Base-by-base conservation (phyloP, 2,797 vertebrate species). In the Bryconaethiops microstoma region DNA sequence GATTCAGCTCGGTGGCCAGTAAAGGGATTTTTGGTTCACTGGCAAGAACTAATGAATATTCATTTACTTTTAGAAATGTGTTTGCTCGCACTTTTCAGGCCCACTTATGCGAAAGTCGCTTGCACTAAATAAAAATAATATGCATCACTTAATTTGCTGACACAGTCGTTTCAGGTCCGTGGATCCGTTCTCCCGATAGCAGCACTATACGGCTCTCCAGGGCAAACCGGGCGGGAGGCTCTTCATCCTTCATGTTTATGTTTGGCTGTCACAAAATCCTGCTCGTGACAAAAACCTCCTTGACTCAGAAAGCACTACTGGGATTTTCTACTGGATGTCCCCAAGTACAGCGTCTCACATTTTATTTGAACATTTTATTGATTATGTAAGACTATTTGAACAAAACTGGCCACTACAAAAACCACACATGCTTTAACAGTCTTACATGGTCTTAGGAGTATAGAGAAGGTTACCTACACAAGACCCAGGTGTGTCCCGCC, bases 241-340 rank as follows among this genome's bases (percentile, higher is more conserved):
- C 48, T 29, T 71, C 69, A 16, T 55, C 69, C 69, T 71, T 54
- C 69, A 71, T 29, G 48, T 54, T 71, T 54, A 71, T 71, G 69
- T 71, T 54, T 29, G 17, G 48, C 25, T 71, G 48, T 71, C 69
- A 71, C 23, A 35, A 29, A 54, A 71, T 35, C 48, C 25, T 35
- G 25, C 23, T 71, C 23, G 13, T 23, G 48, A 71, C 50, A 29
- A 71, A 52, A 71, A 35, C 48, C 69, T 71, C 69, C 54, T 54
- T 71, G 48, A 54, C 48, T 55, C 48, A 4, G 23, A 71, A 71
- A 5, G 25, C 69, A 54, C 69, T 35, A 35, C 23, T 8, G 69
- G 69, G 69, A 55, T 54, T 54, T 70, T 71, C 48, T n/a, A 35
- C 14, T 55, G 69, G 69, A 35, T 19, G 8, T 40, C 17, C 63